These are phyloP conservation scores for Sprattus sprattus DNA, from an alignment of 2,113 vertebrate genomes.

Conservation along the genomic window DNA sequence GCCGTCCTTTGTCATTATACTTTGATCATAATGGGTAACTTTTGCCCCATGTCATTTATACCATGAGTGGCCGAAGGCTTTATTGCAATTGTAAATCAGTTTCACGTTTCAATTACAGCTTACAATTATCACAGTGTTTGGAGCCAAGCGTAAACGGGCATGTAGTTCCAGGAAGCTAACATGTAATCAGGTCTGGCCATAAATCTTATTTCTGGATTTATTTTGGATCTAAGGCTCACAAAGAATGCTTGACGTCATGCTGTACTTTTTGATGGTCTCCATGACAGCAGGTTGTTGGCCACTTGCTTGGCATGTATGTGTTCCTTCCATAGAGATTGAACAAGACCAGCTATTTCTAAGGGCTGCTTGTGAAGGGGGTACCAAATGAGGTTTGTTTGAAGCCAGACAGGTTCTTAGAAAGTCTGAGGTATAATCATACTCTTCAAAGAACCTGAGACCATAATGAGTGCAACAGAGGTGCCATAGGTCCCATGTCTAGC, in stretches of 20 bases:
- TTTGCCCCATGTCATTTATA: neutral
- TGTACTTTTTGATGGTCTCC: neutral
- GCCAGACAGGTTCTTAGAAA: neutral
- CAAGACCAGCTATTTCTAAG: neutral
- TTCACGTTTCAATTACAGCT: neutral
- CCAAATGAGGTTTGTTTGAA: neutral
- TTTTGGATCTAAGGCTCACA: neutral
- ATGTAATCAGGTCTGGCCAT: neutral
- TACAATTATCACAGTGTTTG: neutral
- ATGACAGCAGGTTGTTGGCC: neutral
- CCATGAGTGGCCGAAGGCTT: neutral
- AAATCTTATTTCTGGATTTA: neutral
- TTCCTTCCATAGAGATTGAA: neutral
- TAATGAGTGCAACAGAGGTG: neutral
- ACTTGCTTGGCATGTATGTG: neutral
- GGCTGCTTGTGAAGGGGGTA: neutral
- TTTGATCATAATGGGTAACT: neutral
- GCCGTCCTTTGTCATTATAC: neutral
- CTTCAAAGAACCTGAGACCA: neutral
- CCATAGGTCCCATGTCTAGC: neutral
- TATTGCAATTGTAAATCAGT: neutral
- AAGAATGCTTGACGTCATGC: neutral
- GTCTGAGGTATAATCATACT: neutral
- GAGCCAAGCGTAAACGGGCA: neutral
- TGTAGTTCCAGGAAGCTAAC: neutral